phyloP scores from a whole-genome alignment of 2,113 vertebrate species.

The Hippocampus barbouri region DNA sequence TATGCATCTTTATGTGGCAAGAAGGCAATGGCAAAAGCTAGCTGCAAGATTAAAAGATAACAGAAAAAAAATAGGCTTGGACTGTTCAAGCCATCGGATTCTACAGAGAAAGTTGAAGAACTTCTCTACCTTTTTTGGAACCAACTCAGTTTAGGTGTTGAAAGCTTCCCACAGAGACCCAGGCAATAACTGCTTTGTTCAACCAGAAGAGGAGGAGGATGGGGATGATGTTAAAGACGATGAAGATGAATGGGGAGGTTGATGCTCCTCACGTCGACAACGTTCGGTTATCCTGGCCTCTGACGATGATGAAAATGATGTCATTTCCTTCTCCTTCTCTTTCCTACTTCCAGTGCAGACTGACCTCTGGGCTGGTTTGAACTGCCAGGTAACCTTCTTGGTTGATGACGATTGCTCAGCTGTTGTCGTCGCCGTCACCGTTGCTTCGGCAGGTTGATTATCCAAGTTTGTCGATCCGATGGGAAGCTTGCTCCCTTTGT shows the following conservation, averaged over 20 bases:
- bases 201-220: conserved; percentile 60
- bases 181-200: neutral
- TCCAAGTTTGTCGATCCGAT: conserved; percentile 14
- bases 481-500: conserved; percentile 4
- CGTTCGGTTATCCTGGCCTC: conserved; percentile 31
- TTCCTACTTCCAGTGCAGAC: conserved; percentile 67
- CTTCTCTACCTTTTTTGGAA: conserved; percentile 27
- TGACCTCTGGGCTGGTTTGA: conserved; percentile 64
- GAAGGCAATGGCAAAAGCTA: conserved; percentile 47
- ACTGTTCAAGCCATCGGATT: conserved; percentile 14
- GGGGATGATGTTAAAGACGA: conserved; percentile 58
- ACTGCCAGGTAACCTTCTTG: conserved; percentile 69
- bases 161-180: neutral
- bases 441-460: conserved; percentile 3
- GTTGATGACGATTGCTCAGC: conserved; percentile 36
- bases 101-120: conserved; percentile 20
- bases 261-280: conserved; percentile 11
- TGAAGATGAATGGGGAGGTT: conserved; percentile 46
- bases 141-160: conserved; percentile 3
- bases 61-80: conserved; percentile 10
- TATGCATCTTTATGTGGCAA: conserved; percentile 30
- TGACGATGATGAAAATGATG: conserved; percentile 21
- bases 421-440: neutral
- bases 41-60: conserved; percentile 17
- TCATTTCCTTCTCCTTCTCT: conserved; percentile 54